Conservation (phyloP, 2,797 vertebrate genomes). For the Chelidonichthys spinosus region DNA sequence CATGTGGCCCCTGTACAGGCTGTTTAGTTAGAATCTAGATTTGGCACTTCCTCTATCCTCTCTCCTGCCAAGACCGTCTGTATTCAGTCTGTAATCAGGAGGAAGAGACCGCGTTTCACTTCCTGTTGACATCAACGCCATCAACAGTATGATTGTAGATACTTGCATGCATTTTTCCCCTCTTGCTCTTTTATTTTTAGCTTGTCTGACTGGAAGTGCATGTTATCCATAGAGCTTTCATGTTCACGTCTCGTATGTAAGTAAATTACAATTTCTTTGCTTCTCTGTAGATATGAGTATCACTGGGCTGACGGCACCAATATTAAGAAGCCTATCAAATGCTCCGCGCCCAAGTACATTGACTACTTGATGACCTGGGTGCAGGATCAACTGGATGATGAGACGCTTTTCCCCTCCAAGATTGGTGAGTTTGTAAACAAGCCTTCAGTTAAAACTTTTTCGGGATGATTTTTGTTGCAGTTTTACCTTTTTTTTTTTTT, state of each 20-base stretch:
- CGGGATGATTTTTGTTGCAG: not conserved
- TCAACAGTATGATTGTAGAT: constrained; percentile 38
- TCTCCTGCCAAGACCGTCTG: constrained; percentile 51
- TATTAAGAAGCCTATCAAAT: constrained; percentile 97
- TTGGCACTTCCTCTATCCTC: constrained; percentile 72
- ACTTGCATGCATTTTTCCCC: constrained; percentile 34
- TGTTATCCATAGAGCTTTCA: not conserved
- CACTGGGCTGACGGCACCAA: constrained; percentile 98
- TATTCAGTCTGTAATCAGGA: constrained; percentile 68
- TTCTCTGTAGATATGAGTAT: constrained; percentile 90
- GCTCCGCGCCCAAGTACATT: constrained; percentile 96
- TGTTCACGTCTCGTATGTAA: not conserved
- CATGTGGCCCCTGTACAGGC: constrained; percentile 33
- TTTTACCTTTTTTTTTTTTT: not conserved
- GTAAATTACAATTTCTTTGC: constrained; percentile 5
- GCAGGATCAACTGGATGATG: constrained; percentile 97
- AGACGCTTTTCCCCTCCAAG: constrained; percentile 96
- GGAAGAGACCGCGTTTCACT: constrained; percentile 66
- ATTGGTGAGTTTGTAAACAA: constrained; percentile 85
- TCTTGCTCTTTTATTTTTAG: constrained; percentile 19
- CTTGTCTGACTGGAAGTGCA: constrained; percentile 8
- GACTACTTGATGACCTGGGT: constrained; percentile 99
- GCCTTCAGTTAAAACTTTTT: not conserved
- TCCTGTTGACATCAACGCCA: constrained; percentile 67
- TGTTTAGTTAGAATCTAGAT: constrained; percentile 57